A percentile compares a stretch with the other conserved stretches of the same genome.
Evolutionary conservation across 1,140 invertebrate genomes (phyloP).

Genomic region (Cydia strobilella): DNA sequence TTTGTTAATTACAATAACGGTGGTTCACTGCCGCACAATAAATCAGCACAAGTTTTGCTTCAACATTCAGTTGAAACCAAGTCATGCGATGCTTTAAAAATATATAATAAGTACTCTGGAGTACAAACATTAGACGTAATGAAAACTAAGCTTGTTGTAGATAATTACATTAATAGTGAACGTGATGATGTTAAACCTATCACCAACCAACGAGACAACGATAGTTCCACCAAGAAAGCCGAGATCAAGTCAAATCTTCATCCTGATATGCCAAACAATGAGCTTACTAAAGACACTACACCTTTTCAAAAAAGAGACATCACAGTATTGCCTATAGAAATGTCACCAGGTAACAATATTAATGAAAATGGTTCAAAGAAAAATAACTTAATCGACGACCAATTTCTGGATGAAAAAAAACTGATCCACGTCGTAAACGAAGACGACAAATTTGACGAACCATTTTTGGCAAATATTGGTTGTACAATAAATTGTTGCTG

Average conservation of each 20-base stretch:
- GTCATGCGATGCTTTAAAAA: constrained; percentile 53
- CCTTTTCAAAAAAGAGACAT: neutral
- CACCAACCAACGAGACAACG: neutral
- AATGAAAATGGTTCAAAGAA: neutral
- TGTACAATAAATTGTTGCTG: constrained; percentile 64
- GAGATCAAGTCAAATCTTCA: neutral
- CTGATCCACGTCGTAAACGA: neutral
- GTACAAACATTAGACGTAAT: constrained; percentile 45
- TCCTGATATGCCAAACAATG: neutral
- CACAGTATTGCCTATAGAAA: neutral
- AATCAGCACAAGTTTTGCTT: constrained; percentile 45
- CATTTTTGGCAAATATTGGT: constrained; percentile 52
- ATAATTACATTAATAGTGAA: constrained; percentile 34
- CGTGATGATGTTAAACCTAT: neutral
- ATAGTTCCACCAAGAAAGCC: neutral
- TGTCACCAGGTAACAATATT: neutral
- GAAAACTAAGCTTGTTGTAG: constrained; percentile 37
- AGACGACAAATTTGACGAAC: neutral
- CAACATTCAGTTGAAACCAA: constrained; percentile 47
- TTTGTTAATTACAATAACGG: neutral
- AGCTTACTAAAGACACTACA: neutral
- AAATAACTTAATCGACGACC: neutral
- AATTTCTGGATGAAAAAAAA: neutral
- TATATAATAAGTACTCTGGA: constrained; percentile 32
- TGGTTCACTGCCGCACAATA: constrained; percentile 34